phyloP scores from a whole-genome alignment of 2,113 vertebrate species.

The Pituophis catenifer region DNA sequence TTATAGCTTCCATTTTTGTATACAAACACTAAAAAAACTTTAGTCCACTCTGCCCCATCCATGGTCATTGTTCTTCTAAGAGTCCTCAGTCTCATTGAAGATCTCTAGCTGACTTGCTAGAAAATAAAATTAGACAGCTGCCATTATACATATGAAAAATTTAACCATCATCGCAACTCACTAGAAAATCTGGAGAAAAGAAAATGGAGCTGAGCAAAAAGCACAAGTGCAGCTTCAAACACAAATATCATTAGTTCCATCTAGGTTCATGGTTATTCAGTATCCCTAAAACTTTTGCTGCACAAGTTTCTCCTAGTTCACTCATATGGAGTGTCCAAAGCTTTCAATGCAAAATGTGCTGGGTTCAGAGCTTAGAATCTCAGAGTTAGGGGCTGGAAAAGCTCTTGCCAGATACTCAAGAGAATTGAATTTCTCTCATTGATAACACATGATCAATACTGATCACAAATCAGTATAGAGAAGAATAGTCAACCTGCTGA shows the following conservation, averaged over 20 bases:
- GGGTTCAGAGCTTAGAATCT: too few species aligned
- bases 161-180: background rate
- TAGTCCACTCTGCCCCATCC: background rate
- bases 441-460: too few species aligned
- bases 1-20: background rate
- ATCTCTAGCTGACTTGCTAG: background rate
- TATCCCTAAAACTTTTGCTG: background rate
- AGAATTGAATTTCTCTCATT: too few species aligned
- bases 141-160: background rate
- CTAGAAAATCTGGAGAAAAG: background rate
- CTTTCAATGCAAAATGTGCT: too few species aligned
- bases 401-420: too few species aligned
- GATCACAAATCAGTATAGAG: too few species aligned
- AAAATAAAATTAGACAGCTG: background rate
- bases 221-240: background rate
- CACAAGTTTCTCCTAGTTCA: background rate
- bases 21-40: background rate
- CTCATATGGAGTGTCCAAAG: too few species aligned
- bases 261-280: background rate
- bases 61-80: background rate
- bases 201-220: background rate
- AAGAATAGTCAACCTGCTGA: too few species aligned
- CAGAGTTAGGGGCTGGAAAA: too few species aligned
- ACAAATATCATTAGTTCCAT: background rate
- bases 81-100: background rate